Conservation (phyloP, 2,888 invertebrate species). For the Andrena flavipes region DNA sequence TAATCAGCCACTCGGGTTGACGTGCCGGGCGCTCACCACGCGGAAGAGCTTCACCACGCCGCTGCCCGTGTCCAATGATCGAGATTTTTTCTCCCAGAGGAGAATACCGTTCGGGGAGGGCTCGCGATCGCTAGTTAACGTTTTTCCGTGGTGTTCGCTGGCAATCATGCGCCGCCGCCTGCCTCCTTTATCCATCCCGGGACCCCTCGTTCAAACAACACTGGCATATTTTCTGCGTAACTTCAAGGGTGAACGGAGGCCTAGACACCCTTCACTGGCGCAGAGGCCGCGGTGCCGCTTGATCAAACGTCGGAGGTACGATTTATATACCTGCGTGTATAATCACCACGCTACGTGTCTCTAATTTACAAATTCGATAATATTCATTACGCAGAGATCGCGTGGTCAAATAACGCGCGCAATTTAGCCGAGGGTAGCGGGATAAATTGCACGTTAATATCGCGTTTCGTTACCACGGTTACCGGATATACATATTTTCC, state of each 20-base stretch:
- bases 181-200: slow-evolving; percentile 12
- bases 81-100: slow-evolving; percentile 27
- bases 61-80: slow-evolving; percentile 23
- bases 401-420: background rate
- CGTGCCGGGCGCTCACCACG: slow-evolving; percentile 36
- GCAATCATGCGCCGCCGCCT: slow-evolving; percentile 23
- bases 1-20: slow-evolving; percentile 62
- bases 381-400: background rate
- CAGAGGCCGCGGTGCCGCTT: background rate
- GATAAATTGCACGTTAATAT: slow-evolving; percentile 15
- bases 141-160: slow-evolving; percentile 22
- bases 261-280: slow-evolving; percentile 34
- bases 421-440: background rate
- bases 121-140: slow-evolving; percentile 38
- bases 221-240: slow-evolving; percentile 55
- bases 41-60: background rate
- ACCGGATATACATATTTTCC: background rate
- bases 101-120: background rate
- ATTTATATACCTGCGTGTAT: background rate
- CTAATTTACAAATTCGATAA: too few species aligned
- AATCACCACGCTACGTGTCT: background rate
- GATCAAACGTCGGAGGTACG: background rate
- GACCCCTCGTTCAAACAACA: slow-evolving; percentile 42
- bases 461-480: background rate
- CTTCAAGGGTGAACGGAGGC: slow-evolving; percentile 29